Conservation (phyloP, 2,797 vertebrate species). For the Anguilla megastoma region DNA sequence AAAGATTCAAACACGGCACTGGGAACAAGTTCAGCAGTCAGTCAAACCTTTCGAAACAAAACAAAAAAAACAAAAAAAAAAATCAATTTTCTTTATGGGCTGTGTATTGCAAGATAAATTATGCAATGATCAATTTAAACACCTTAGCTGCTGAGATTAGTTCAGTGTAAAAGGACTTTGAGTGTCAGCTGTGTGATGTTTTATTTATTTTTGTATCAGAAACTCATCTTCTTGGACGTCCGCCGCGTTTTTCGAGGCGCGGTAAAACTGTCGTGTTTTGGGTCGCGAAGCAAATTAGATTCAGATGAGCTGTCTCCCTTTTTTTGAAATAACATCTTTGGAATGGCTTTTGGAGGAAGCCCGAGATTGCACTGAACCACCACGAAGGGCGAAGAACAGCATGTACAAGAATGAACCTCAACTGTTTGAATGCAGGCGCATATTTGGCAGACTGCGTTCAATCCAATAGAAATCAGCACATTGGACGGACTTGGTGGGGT, state of each 20-base stretch:
- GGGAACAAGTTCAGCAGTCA: not conserved
- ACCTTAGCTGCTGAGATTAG: conserved; percentile 44
- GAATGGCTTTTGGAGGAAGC: conserved; percentile 4
- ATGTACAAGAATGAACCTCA: not conserved
- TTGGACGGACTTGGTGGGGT: conserved; percentile 19
- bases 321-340: conserved; percentile 21
- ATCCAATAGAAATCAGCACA: conserved; percentile 44
- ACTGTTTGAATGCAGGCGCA: conserved; percentile 21
- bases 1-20: not conserved
- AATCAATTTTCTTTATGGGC: conserved; percentile 23
- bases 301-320: conserved; percentile 17
- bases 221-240: conserved; percentile 39
- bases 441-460: conserved; percentile 18
- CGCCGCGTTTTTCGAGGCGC: conserved; percentile 33
- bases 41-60: conserved; percentile 4
- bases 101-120: conserved; percentile 36
- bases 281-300: conserved; percentile 36
- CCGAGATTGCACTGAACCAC: not conserved
- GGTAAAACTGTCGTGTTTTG: conserved; percentile 40
- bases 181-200: conserved; percentile 41
- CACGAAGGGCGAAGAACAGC: not conserved
- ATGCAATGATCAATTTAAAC: conserved; percentile 48
- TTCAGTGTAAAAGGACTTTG: conserved; percentile 38
- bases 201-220: conserved; percentile 41
- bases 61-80: conserved; percentile 27